phyloP scores from a whole-genome alignment of 2,888 invertebrate genomes.

The Chrysotoxum bicinctum region DNA sequence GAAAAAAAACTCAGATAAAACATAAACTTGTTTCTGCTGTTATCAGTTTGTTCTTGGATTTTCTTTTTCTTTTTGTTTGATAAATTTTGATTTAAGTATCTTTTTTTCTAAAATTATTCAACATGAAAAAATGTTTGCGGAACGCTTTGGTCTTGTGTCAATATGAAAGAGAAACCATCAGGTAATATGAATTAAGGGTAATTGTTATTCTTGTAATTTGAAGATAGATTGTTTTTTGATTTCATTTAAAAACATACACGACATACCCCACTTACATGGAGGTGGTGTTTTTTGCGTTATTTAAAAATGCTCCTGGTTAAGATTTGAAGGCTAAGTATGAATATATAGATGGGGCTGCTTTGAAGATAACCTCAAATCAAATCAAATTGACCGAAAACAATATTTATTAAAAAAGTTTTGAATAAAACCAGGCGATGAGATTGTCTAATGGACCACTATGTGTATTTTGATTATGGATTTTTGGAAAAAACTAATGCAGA shows the following conservation, averaged over 20 bases:
- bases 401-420: neutral
- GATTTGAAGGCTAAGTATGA: constrained; percentile 4
- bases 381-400: neutral
- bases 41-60: constrained; percentile 10
- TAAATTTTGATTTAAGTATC: constrained; percentile 3
- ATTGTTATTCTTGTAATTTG: neutral
- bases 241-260: neutral
- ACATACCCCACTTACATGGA: neutral
- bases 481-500: too few species aligned
- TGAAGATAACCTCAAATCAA: constrained; percentile 7
- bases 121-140: neutral
- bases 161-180: constrained; percentile 7
- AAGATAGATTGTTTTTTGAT: neutral
- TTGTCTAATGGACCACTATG: neutral
- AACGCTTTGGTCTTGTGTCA: constrained; percentile 22
- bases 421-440: neutral
- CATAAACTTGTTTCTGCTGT: neutral
- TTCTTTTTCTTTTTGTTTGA: constrained; percentile 8
- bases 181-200: neutral
- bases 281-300: neutral
- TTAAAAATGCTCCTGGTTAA: neutral
- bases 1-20: constrained; percentile 20
- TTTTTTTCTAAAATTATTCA: neutral
- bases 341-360: neutral
- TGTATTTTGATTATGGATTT: neutral